These are phyloP conservation scores for Tetramorium simillimum DNA, from an alignment of 1,140 invertebrate genomes.

Conservation along the genomic window DNA sequence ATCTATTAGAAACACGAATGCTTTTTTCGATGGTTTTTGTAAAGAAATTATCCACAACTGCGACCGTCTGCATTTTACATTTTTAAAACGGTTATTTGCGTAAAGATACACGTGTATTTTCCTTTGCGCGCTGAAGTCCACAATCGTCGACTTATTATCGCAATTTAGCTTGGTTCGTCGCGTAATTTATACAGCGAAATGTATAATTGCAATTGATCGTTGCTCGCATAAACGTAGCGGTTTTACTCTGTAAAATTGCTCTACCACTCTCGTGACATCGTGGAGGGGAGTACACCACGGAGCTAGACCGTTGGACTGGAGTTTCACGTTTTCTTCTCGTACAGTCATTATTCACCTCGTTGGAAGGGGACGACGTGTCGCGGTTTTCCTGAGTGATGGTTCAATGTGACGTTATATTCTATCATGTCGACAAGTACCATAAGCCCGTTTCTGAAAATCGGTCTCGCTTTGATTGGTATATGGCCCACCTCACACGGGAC, in stretches of 20 bases:
- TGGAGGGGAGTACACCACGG: not conserved
- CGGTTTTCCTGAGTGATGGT: slow-evolving; percentile 14
- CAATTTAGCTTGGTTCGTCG: slow-evolving; percentile 7
- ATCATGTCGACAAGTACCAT: slow-evolving; percentile 18
- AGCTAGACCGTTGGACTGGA: not conserved
- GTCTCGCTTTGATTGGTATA: slow-evolving; percentile 35
- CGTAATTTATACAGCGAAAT: not conserved
- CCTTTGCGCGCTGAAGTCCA: not conserved
- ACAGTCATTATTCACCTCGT: not conserved
- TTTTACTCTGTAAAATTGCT: slow-evolving; percentile 8
- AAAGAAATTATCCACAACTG: not conserved
- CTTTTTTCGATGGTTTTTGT: not conserved
- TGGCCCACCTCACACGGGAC: slow-evolving; percentile 31
- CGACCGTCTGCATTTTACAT: not conserved
- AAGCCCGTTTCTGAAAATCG: slow-evolving; percentile 26
- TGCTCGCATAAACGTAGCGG: not conserved
- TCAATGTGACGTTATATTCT: slow-evolving; percentile 1
- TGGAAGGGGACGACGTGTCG: not conserved
- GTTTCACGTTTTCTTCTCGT: not conserved
- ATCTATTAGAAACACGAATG: not conserved
- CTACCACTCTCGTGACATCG: not conserved
- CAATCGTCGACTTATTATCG: not conserved
- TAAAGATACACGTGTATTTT: not conserved
- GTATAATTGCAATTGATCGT: slow-evolving; percentile 37
- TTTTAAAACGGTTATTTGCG: slow-evolving; percentile 19